phyloP scores from a whole-genome alignment of 2,113 vertebrate species.

The Synchiropus splendidus region DNA sequence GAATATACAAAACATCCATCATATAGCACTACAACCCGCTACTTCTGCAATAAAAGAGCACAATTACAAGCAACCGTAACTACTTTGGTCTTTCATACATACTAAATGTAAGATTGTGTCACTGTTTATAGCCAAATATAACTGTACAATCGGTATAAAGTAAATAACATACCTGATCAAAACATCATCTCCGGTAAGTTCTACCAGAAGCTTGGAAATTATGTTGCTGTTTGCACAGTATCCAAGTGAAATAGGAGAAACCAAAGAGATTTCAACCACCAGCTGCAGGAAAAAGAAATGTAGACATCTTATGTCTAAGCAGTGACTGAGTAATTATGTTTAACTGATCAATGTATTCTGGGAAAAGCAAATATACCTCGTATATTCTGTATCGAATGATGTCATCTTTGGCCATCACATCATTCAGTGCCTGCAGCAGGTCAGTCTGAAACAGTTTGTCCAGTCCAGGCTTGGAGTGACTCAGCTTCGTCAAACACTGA shows the following conservation, averaged over 20 bases:
- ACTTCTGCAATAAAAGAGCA: no score
- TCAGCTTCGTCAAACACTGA: conserved; percentile 72
- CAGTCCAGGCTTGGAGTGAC: conserved; percentile 72
- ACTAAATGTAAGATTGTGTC: no score
- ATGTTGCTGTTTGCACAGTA: conserved; percentile 79
- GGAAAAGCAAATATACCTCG: conserved; percentile 68
- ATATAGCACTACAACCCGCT: no score
- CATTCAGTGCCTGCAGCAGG: conserved; percentile 75
- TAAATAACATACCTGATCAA: conserved; percentile 95
- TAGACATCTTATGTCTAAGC: neutral
- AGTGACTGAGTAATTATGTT: neutral
- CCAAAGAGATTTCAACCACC: conserved; percentile 76
- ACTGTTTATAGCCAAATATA: no score
- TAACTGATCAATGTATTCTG: neutral
- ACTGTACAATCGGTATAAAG: no score
- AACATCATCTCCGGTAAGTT: conserved; percentile 86
- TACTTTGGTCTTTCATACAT: no score
- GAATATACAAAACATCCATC: no score
- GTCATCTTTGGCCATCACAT: conserved; percentile 80
- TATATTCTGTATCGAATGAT: conserved; percentile 85
- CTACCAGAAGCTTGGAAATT: conserved; percentile 76
- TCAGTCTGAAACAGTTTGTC: conserved; percentile 78
- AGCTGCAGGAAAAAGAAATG: conserved; percentile 62
- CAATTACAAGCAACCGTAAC: no score
- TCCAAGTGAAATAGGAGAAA: conserved; percentile 77